Evolutionary conservation across 2,113 vertebrate species (phyloP).

Genomic region (Tragelaphus strepsiceros): DNA sequence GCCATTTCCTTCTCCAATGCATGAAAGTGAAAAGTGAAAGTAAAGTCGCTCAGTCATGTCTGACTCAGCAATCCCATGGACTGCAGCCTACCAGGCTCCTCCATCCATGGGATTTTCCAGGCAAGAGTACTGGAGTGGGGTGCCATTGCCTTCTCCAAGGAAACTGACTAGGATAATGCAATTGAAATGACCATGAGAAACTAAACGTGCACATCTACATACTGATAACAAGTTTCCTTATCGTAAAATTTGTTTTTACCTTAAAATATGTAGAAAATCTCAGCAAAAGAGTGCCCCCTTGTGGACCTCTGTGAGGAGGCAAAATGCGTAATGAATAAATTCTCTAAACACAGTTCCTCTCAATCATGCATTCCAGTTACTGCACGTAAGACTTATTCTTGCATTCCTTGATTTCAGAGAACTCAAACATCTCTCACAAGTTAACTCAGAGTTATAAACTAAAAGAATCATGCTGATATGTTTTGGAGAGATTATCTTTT

Average conservation of each 20-base stretch:
- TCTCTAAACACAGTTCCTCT: background rate
- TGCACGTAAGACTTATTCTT: background rate
- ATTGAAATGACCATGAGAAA: background rate
- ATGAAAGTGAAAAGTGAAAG: too few species aligned
- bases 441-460: background rate
- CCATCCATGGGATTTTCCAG: too few species aligned
- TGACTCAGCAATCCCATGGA: too few species aligned
- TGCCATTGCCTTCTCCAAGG: background rate
- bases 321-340: background rate
- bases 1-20: too few species aligned
- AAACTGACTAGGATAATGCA: background rate
- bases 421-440: background rate
- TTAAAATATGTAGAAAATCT: background rate
- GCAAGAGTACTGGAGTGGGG: too few species aligned
- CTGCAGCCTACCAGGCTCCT: too few species aligned
- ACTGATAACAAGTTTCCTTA: background rate
- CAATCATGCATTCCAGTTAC: background rate
- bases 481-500: background rate
- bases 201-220: background rate
- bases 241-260: background rate
- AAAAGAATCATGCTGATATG: background rate
- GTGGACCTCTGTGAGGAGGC: constrained; percentile 40
- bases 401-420: background rate
- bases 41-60: too few species aligned
- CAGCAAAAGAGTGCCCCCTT: constrained; percentile 53